Conservation (phyloP, 2,113 vertebrate genomes). For the Erythrocebus patas region DNA sequence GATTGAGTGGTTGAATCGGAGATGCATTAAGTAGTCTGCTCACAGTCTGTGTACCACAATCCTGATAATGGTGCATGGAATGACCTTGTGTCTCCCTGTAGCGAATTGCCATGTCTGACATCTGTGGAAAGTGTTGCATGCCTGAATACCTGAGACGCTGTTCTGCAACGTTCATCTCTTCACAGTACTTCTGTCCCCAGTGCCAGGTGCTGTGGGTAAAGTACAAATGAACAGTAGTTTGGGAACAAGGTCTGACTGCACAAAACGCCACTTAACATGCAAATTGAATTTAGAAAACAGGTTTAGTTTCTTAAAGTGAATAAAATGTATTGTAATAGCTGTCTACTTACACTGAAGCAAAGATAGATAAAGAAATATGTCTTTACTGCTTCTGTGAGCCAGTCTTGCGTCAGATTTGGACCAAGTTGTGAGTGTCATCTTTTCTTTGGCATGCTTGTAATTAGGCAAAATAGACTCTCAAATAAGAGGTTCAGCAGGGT, state of each 20-base stretch:
- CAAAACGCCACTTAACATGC: background rate
- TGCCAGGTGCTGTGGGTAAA: background rate
- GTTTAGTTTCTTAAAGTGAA: constrained; percentile 16
- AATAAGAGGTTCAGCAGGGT: background rate
- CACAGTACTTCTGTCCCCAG: background rate
- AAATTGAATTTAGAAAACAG: constrained; percentile 18
- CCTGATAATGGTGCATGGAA: background rate
- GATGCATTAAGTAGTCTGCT: background rate
- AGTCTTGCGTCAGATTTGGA: background rate
- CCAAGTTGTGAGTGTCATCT: background rate
- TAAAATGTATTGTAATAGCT: background rate
- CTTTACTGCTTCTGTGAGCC: background rate
- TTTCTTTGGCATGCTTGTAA: background rate
- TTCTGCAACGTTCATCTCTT: background rate
- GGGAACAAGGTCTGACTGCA: background rate
- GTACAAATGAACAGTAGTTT: background rate
- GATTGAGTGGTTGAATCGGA: background rate
- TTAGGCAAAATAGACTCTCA: background rate
- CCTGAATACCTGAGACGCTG: background rate
- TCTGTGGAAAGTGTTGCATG: background rate
- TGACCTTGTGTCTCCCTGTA: background rate
- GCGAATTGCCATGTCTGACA: background rate
- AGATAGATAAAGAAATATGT: background rate
- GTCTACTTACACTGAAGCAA: background rate
- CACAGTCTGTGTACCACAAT: background rate